Base-by-base conservation (phyloP, 1,140 invertebrate species). In the Eumaeus atala region DNA sequence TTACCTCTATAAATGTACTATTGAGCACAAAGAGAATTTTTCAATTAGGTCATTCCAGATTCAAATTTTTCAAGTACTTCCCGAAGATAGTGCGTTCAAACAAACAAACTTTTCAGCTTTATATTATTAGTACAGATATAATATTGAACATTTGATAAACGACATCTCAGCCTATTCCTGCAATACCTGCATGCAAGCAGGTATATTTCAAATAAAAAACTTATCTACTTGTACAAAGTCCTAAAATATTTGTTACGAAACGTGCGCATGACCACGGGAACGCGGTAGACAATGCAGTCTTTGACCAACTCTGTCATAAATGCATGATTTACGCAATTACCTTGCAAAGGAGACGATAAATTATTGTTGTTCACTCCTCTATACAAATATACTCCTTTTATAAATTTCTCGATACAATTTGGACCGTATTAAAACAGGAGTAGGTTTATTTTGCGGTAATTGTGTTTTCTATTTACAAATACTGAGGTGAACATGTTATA, bases 271-370 rank as follows among this genome's bases (percentile, higher is more conserved):
- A 67, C 71, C 70, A 61, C 64, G 66, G 64, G 71, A 59, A 67
- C 65, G 63, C 63, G 58, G 68, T 72, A 83, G 73, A 84, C 80
- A 84, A 84, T 77, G 71, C 67, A 56, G 61, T 63, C 64, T 70
- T 72, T 71, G 70, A 69, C 67, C 72, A 67, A 65, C 66, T 58
- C 55, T 84, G 83, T 87, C 83, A 84, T 84, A 87, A 87, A 87
- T 84, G 67, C 62, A 82, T 87, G 83, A 87, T 87, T 87, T 87
- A 87, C 75, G 74, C 81, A 82, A 87, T 82, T 78, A 77, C 70
- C 70, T 77, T 70, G 72, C 73, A 82, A 84, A 80, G 75, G 76
- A 72, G 72, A 80, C 73, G 66, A 86, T 86, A 87, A 87, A 87
- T 86, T 86, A 67, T 72, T 52, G 50, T 52, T 52, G 51, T 82